Evolutionary conservation across 2,113 vertebrate genomes (phyloP).

Genomic region (Notechis scutatus): DNA sequence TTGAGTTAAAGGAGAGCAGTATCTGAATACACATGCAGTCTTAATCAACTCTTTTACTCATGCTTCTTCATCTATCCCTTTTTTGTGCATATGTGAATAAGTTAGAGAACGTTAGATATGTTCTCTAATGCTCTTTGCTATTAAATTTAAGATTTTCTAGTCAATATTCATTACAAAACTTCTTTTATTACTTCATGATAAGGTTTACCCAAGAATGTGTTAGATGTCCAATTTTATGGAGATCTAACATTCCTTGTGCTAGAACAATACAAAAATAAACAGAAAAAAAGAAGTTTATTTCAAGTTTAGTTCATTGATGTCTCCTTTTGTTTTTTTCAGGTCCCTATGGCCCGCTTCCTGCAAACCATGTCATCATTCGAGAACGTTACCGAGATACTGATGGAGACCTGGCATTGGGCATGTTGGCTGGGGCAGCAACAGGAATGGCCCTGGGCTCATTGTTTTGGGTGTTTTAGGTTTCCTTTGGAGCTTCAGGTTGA

Average conservation of each 20-base stretch:
- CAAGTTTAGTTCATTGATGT: neutral
- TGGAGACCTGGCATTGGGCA: slow-evolving; percentile 85
- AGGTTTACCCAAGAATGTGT: neutral
- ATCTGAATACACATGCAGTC: neutral
- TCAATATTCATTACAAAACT: neutral
- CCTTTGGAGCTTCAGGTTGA: neutral
- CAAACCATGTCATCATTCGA: slow-evolving; percentile 83
- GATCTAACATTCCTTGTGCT: neutral
- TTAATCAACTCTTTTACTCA: neutral
- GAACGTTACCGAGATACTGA: slow-evolving; percentile 82
- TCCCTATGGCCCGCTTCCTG: slow-evolving; percentile 72
- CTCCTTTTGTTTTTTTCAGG: slow-evolving; percentile 58
- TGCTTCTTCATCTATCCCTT: neutral
- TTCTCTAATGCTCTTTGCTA: neutral
- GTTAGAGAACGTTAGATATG: neutral
- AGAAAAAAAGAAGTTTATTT: neutral
- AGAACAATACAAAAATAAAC: neutral
- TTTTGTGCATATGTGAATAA: neutral
- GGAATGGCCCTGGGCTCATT: slow-evolving; percentile 92
- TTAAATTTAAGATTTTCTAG: neutral
- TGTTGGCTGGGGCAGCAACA: slow-evolving; percentile 91
- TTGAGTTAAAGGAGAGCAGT: neutral
- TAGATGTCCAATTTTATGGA: neutral
- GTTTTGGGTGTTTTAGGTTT: slow-evolving; percentile 88
- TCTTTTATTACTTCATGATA: neutral